A percentile compares a stretch with the other conserved stretches of the same genome.
Conservation (phyloP, 2,888 invertebrate genomes). For the Perithous albicinctus region DNA sequence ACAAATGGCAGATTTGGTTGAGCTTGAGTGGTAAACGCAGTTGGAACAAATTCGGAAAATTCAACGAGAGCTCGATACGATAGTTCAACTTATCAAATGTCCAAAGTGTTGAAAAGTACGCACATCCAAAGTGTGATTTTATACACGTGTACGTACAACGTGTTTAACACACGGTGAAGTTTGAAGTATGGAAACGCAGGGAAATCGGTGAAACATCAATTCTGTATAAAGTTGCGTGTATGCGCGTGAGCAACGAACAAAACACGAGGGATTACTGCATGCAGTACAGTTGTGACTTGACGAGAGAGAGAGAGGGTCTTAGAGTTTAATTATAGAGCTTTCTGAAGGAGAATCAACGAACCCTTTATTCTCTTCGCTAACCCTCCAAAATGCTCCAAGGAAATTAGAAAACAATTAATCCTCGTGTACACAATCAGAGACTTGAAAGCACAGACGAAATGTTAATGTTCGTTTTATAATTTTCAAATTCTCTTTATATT, state of each 20-base stretch:
- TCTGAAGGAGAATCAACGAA: slow-evolving; percentile 27
- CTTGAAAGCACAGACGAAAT: too few relatives aligned
- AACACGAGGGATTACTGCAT: slow-evolving; percentile 5
- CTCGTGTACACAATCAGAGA: too few relatives aligned
- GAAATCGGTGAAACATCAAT: not conserved
- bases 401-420: not conserved
- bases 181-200: not conserved
- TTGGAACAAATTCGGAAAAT: not conserved
- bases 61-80: not conserved
- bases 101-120: not conserved
- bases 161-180: not conserved
- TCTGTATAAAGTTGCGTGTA: slow-evolving; percentile 20
- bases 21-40: not conserved
- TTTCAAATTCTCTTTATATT: too few relatives aligned
- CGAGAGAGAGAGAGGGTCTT: not conserved
- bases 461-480: too few relatives aligned
- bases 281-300: slow-evolving; percentile 5
- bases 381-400: slow-evolving; percentile 6
- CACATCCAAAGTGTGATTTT: not conserved
- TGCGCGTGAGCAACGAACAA: slow-evolving; percentile 5
- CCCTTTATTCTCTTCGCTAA: slow-evolving; percentile 25
- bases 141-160: not conserved
- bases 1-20: not conserved
- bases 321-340: slow-evolving; percentile 25
- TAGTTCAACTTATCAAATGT: not conserved